phyloP scores from a whole-genome alignment of 2,888 invertebrate genomes.

The Timema cristinae region DNA sequence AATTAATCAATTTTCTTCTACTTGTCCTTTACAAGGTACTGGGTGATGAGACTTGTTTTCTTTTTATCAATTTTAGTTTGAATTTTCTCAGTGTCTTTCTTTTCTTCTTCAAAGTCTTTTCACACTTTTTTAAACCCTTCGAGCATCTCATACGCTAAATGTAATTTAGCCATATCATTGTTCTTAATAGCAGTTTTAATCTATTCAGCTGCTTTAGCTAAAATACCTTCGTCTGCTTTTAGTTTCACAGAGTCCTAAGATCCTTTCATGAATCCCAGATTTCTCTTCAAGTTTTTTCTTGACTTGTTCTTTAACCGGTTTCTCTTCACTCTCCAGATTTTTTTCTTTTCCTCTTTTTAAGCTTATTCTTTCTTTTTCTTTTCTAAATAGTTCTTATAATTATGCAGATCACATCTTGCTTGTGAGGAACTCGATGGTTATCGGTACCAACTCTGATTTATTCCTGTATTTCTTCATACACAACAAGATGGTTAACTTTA shows the following conservation, averaged over 20 bases:
- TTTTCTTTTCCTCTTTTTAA: neutral
- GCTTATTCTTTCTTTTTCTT: neutral
- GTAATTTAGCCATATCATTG: too few species aligned
- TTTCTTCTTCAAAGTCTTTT: too few species aligned
- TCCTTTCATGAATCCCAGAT: neutral
- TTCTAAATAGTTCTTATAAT: neutral
- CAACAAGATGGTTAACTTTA: neutral
- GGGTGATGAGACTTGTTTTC: conserved; percentile 3
- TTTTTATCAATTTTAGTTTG: too few species aligned
- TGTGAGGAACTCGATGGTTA: neutral
- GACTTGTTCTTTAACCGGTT: neutral
- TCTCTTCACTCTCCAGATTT: neutral
- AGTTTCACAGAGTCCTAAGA: neutral
- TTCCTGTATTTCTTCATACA: neutral
- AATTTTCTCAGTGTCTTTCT: neutral
- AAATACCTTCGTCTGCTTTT: too few species aligned
- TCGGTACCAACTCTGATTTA: neutral
- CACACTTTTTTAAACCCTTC: too few species aligned
- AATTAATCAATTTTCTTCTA: too few species aligned
- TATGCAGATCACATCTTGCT: neutral
- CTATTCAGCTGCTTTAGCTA: too few species aligned
- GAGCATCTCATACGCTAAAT: too few species aligned
- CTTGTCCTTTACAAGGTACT: neutral
- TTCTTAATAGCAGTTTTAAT: too few species aligned
- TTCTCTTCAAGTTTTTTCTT: neutral